Percentiles rank a stretch among this genome's conserved stretches.
Evolutionary conservation across 2,888 invertebrate genomes (phyloP).

Genomic region (Drosophila histrio): DNA sequence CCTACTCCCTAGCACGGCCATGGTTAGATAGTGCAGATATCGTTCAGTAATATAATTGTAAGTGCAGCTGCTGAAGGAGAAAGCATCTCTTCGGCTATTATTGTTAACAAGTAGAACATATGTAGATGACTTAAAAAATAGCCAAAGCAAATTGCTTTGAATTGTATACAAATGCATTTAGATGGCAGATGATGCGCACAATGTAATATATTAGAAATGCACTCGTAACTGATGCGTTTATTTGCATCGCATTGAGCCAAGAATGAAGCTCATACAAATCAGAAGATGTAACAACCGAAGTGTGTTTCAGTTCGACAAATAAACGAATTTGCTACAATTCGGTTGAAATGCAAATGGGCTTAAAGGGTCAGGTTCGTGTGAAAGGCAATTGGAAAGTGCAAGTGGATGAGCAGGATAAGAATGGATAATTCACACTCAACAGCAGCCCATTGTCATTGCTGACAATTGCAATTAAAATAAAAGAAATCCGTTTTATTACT

Average conservation of each 20-base stretch:
- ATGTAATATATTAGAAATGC: constrained; percentile 8
- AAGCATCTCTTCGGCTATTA: constrained; percentile 12
- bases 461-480: constrained; percentile 18
- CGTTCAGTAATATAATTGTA: constrained; percentile 54
- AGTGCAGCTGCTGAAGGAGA: constrained; percentile 28
- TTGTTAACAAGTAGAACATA: background rate
- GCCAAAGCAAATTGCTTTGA: constrained; percentile 3
- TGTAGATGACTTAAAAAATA: background rate
- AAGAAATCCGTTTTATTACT: too few species aligned
- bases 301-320: constrained; percentile 11
- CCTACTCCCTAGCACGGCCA: background rate
- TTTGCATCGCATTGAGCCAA: background rate
- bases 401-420: constrained; percentile 10
- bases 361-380: constrained; percentile 30
- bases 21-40: constrained; percentile 28
- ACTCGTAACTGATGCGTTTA: background rate
- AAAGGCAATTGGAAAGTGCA: constrained; percentile 5
- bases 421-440: background rate
- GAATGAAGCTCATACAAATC: background rate
- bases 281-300: background rate
- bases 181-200: constrained; percentile 13
- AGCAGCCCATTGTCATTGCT: constrained; percentile 27
- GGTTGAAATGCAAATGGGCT: constrained; percentile 35
- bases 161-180: constrained; percentile 16
- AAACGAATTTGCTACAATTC: constrained; percentile 22